Percentiles rank a stretch among this genome's conserved stretches.
phyloP scores from a whole-genome alignment of 1,140 invertebrate species.

The Tetragonula clypearis region DNA sequence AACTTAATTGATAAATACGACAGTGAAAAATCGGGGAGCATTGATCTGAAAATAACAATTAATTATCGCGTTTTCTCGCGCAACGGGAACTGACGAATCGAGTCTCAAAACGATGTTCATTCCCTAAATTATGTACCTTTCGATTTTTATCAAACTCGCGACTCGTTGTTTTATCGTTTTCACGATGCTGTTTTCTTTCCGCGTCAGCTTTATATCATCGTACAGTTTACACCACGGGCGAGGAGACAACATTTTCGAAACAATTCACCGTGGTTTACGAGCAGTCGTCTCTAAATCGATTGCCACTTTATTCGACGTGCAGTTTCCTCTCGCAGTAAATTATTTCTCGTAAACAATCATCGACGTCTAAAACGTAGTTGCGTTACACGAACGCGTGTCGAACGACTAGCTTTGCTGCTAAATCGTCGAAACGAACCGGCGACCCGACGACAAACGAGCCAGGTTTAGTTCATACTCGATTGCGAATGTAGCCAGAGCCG shows the following conservation, averaged over 20 bases:
- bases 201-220: neutral
- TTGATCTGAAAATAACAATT: conserved; percentile 57
- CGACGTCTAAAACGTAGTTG: neutral
- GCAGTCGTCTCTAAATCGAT: neutral
- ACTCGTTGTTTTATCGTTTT: neutral
- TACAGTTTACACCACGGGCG: neutral
- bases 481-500: conserved; percentile 26
- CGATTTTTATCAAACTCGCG: neutral
- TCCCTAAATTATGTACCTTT: neutral
- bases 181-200: neutral
- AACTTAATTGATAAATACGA: conserved; percentile 3
- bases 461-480: neutral
- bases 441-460: neutral
- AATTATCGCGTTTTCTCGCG: conserved; percentile 59
- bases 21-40: conserved; percentile 41
- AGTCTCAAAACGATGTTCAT: neutral
- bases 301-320: neutral
- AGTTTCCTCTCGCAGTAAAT: neutral
- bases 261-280: neutral
- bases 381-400: neutral
- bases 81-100: conserved; percentile 18
- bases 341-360: neutral
- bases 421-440: neutral
- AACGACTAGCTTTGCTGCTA: neutral
- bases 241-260: neutral